These are phyloP conservation scores for Rhynchophorus ferrugineus DNA, from an alignment of 1,140 invertebrate genomes.

Conservation along the genomic window DNA sequence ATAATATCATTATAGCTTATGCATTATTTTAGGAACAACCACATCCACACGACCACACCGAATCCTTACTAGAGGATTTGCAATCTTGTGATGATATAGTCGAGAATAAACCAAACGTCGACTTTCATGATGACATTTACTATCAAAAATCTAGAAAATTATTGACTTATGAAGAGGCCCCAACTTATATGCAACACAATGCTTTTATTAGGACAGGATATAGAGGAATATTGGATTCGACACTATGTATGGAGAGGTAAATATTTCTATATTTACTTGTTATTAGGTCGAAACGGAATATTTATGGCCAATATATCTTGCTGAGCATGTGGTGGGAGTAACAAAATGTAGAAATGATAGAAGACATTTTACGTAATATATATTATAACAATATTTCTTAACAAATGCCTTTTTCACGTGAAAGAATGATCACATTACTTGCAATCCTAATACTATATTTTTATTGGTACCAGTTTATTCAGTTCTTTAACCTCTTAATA, in stretches of 20 bases:
- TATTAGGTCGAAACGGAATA: no score
- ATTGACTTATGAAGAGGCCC: slow-evolving; percentile 57
- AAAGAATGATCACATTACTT: no score
- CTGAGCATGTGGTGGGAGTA: no score
- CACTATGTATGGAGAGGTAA: slow-evolving; percentile 81
- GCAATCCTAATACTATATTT: no score
- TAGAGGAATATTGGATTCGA: slow-evolving; percentile 69
- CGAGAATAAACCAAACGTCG: slow-evolving; percentile 4
- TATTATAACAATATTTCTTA: no score
- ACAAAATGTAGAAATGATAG: no score
- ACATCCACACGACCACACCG: slow-evolving; percentile 23
- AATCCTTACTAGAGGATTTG: slow-evolving; percentile 28
- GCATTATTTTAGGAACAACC: slow-evolving; percentile 7
- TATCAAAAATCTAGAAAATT: slow-evolving; percentile 43
- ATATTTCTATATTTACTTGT: background rate
- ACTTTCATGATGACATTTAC: slow-evolving; percentile 28
- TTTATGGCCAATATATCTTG: no score
- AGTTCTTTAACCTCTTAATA: no score
- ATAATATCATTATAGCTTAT: no score
- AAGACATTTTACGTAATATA: no score
- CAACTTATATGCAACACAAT: slow-evolving; percentile 64
- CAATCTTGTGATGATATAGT: slow-evolving; percentile 2
- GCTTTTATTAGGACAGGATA: slow-evolving; percentile 63
- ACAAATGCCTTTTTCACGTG: no score
- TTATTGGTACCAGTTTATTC: no score